Evolutionary conservation across 2,888 invertebrate species (phyloP).

Genomic region (Melipona beecheii): DNA sequence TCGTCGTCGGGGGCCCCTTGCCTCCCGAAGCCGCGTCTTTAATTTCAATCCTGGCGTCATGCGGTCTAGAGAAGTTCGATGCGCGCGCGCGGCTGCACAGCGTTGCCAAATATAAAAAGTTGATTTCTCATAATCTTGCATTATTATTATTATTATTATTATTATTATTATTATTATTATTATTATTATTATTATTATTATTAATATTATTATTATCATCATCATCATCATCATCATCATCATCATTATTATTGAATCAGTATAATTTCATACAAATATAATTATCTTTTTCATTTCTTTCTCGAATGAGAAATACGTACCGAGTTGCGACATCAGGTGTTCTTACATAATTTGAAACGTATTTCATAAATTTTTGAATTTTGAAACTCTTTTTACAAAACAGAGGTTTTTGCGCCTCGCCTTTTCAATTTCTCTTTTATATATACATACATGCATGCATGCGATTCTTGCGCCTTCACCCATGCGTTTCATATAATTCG

Average conservation of each 20-base stretch:
- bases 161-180: background rate
- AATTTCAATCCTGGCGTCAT: slow-evolving; percentile 77
- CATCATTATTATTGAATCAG: background rate
- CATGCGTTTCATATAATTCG: background rate
- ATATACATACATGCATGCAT: background rate
- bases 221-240: too few relatives aligned
- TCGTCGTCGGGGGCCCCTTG: slow-evolving; percentile 50
- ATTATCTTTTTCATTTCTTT: too few relatives aligned
- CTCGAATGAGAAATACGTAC: too few relatives aligned
- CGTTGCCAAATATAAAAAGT: slow-evolving; percentile 54
- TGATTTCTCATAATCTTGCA: background rate
- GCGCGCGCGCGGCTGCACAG: slow-evolving; percentile 24
- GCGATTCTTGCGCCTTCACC: background rate
- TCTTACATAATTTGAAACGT: background rate
- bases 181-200: background rate
- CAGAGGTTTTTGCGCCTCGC: too few relatives aligned
- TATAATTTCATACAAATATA: background rate
- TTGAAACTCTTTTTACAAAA: background rate
- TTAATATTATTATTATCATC: background rate
- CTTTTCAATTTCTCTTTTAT: too few relatives aligned
- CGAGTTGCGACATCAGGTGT: background rate
- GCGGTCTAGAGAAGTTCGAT: slow-evolving; percentile 72
- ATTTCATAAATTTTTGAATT: background rate
- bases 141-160: background rate
- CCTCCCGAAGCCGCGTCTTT: slow-evolving; percentile 63